Base-by-base conservation (phyloP, 2,888 invertebrate species). In the Nineta flava region DNA sequence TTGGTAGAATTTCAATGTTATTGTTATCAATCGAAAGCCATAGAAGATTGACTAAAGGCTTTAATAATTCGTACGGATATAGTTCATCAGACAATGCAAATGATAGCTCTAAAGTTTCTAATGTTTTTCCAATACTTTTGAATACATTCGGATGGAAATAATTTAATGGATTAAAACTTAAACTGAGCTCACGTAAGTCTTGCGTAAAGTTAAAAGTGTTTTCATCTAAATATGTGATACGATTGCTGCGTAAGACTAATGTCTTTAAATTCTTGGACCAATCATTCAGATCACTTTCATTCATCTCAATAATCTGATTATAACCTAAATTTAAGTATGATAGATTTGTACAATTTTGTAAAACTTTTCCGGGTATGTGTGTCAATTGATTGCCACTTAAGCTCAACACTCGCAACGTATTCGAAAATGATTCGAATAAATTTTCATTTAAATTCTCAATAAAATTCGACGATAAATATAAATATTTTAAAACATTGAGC, bases 21-120 rank as follows among this genome's bases (percentile, higher is more conserved):
- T 92, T 92, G 67, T 90, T 88, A 65, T 92, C 91, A 59, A 91
- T 70, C 1, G 88, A 86, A 52, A 92, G 69, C 85, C 87, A 90
- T 60, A 82, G 79, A 9, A 92, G 71, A 59, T 80, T 81, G 40
- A 75, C 76, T 15, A 91, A 71, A 9, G 82, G 83, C 54, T 78
- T 77, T 41, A 91, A 75, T 12, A 85, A 77, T 55, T 83, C 81
- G 55, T 83, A 77, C 0, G 87, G 87, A 60, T 86, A 80, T 60
- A 79, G 75, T 56, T 87, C 87, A 13, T 83, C 81, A 57, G 85
- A 83, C 45, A 90, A 79, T 17, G 87, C 86, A 59, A 88, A 88
- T 53, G 91, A 90, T 48, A 91, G 75, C 65, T 92, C 92, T 38
- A 93, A 69, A 53, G 85, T 85, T 65, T 87, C 85, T 48, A 93